Percentiles rank a stretch among this genome's conserved stretches.
Conservation (phyloP, 2,797 vertebrate species). For the Danio kyathit region DNA sequence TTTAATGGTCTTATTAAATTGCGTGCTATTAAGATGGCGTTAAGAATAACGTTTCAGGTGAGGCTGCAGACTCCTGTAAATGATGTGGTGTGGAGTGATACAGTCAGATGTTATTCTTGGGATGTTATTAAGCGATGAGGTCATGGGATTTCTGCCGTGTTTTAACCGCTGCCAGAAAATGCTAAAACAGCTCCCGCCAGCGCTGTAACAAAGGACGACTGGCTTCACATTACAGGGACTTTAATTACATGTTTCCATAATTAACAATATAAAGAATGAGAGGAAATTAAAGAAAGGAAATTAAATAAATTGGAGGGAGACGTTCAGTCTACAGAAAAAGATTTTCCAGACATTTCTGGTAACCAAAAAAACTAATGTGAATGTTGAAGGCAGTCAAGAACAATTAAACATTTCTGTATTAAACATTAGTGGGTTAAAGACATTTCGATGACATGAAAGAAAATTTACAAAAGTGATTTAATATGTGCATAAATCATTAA, state of each 20-base stretch:
- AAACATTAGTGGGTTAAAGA: too few relatives aligned
- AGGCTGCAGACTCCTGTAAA: not conserved
- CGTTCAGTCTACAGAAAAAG: not conserved
- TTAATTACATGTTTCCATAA: slow-evolving; percentile 24
- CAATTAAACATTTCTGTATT: not conserved
- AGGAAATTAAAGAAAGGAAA: too few relatives aligned
- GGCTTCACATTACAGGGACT: slow-evolving; percentile 12
- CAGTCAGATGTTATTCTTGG: not conserved
- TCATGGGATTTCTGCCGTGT: slow-evolving; percentile 6
- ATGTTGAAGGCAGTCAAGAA: not conserved
- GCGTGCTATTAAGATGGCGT: not conserved
- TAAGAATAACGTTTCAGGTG: not conserved
- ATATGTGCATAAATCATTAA: too few relatives aligned
- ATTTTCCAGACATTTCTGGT: not conserved
- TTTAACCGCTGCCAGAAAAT: not conserved
- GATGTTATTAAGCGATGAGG: not conserved
- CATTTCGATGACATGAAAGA: too few relatives aligned
- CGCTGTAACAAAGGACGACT: not conserved
- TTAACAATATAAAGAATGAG: slow-evolving; percentile 8
- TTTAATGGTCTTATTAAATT: not conserved
- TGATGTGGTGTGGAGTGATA: too few relatives aligned
- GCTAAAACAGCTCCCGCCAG: not conserved
- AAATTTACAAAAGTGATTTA: too few relatives aligned
- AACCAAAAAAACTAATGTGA: too few relatives aligned
- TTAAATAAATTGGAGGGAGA: not conserved